phyloP scores from a whole-genome alignment of 1,140 invertebrate genomes.

The Vollenhovia emeryi region DNA sequence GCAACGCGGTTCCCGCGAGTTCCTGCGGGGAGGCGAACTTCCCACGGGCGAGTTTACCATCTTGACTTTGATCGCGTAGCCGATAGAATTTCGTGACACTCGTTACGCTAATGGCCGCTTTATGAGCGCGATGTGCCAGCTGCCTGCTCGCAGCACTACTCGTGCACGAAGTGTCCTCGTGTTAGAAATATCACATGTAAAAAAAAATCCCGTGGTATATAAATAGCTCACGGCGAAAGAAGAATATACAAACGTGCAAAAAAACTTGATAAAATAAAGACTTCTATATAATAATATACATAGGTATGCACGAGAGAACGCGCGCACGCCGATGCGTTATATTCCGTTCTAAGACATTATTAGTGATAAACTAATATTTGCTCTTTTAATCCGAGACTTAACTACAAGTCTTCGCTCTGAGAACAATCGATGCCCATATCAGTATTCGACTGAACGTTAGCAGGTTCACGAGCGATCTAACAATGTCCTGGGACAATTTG shows the following conservation, averaged over 20 bases:
- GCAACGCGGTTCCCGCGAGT: slow-evolving; percentile 64
- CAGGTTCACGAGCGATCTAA: background rate
- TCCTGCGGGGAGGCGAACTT: slow-evolving; percentile 46
- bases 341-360: background rate
- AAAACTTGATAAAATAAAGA: slow-evolving; percentile 11
- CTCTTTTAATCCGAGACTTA: background rate
- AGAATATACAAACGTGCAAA: background rate
- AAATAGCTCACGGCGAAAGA: background rate
- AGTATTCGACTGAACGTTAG: background rate
- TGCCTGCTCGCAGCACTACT: background rate
- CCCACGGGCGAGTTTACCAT: slow-evolving; percentile 55
- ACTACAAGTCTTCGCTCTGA: background rate
- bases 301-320: background rate
- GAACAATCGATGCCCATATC: background rate
- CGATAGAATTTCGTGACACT: slow-evolving; percentile 46
- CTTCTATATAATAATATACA: background rate
- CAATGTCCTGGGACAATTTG: background rate
- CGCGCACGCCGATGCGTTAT: no score
- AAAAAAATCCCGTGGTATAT: slow-evolving; percentile 1
- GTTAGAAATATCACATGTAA: background rate
- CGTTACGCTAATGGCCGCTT: slow-evolving; percentile 19
- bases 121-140: background rate
- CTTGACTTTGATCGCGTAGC: slow-evolving; percentile 21
- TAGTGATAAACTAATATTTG: background rate
- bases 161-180: background rate